A percentile compares a stretch with the other conserved stretches of the same genome.
phyloP scores from a whole-genome alignment of 1,140 invertebrate species.

The Gonatopus flavifemur region DNA sequence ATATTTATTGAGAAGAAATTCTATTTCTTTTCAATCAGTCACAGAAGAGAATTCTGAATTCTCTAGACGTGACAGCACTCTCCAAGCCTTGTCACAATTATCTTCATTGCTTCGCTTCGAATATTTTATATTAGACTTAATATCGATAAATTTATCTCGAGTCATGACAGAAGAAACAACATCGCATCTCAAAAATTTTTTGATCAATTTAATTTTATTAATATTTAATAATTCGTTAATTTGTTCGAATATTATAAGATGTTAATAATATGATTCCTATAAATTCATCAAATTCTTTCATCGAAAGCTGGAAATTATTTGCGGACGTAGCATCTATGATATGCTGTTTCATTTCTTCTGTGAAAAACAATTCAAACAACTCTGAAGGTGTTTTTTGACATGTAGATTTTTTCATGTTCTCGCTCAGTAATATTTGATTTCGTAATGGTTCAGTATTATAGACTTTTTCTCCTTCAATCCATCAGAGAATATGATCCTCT shows the following conservation, averaged over 20 bases:
- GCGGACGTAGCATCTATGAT: slow-evolving; percentile 18
- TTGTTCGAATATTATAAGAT: too few species aligned
- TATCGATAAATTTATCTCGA: too few species aligned
- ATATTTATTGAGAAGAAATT: too few species aligned
- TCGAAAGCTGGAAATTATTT: slow-evolving; percentile 12
- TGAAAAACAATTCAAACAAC: slow-evolving; percentile 24
- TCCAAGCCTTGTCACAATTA: too few species aligned
- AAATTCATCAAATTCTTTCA: slow-evolving; percentile 14
- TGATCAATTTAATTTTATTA: slow-evolving; percentile 17
- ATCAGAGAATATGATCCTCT: slow-evolving; percentile 11
- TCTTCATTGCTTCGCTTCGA: too few species aligned
- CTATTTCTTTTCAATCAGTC: too few species aligned
- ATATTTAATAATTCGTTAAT: slow-evolving; percentile 18
- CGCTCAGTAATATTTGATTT: slow-evolving; percentile 14
- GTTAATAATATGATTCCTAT: slow-evolving; percentile 13
- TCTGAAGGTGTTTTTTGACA: slow-evolving; percentile 3
- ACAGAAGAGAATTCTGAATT: too few species aligned
- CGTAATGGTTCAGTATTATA: slow-evolving; percentile 7
- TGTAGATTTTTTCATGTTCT: slow-evolving; percentile 11
- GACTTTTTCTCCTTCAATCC: slow-evolving; percentile 16
- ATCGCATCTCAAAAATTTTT: slow-evolving; percentile 14
- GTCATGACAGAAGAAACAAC: too few species aligned
- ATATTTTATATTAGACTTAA: too few species aligned
- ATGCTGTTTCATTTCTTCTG: slow-evolving; percentile 19
- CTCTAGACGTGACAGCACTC: too few species aligned